Conservation (phyloP, 2,113 vertebrate species). For the Syrmaticus mikado region DNA sequence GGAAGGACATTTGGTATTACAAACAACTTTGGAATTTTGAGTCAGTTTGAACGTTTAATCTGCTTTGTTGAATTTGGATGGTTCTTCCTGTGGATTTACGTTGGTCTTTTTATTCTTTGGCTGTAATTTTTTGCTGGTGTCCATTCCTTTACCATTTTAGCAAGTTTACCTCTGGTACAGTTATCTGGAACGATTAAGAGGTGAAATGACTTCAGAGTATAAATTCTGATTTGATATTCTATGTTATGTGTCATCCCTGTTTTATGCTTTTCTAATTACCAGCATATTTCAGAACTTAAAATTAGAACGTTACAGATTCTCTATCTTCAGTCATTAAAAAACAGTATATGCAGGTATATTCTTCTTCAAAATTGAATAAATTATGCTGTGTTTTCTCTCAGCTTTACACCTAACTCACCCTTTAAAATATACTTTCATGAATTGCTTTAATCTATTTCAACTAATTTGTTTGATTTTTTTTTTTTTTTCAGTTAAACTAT, state of each 20-base stretch:
- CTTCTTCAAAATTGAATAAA: background rate
- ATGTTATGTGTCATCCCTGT: constrained; percentile 27
- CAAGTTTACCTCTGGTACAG: background rate
- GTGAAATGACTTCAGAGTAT: constrained; percentile 16
- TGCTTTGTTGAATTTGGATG: background rate
- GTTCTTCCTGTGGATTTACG: background rate
- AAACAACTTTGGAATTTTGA: background rate
- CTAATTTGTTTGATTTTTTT: background rate
- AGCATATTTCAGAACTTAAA: background rate
- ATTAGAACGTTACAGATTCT: constrained; percentile 13
- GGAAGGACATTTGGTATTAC: background rate
- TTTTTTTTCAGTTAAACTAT: background rate
- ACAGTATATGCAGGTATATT: background rate
- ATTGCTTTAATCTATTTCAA: background rate
- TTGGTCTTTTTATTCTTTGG: background rate
- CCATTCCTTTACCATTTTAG: constrained; percentile 17
- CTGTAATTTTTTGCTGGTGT: constrained; percentile 3
- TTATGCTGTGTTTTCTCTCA: background rate
- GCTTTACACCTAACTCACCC: background rate
- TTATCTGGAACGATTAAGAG: constrained; percentile 20
- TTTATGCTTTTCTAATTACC: constrained; percentile 41
- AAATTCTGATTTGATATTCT: constrained; percentile 24
- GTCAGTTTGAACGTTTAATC: background rate
- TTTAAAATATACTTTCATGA: background rate
- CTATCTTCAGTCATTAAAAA: constrained; percentile 15